Evolutionary conservation across 2,888 invertebrate species (phyloP), one percentile per base, ranked within the genome.

Genomic region (Netelia inedita): DNA sequence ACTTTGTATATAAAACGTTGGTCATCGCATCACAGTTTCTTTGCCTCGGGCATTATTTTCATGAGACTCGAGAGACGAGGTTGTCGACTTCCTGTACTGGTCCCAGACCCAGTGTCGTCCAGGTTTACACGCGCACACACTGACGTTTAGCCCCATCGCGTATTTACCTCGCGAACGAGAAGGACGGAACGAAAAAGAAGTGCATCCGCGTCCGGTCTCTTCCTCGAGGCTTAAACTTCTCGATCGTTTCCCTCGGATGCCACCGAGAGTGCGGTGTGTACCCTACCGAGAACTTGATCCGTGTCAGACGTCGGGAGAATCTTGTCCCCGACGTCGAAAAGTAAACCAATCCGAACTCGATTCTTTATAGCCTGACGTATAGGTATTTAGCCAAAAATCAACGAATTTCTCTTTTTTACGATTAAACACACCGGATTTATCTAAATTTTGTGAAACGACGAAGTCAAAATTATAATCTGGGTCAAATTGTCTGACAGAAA

Each of bases 241-340:
- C 83, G 8, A 65, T 59, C 53, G 68, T 68, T 55, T n/a, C 57
- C 19, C 61, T 59, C 59, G 35, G 46, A 46, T 69, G 46, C 23
- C 43, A 57, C 55, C 3, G 65, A 50, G 23, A 9, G 16, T 35
- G 71, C 35, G 61, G 10, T 59, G 28, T 41, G 53, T 65, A 8
- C 23, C 73, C 76, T 88, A 89, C 89, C 86, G 83, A 85, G 88
- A 90, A 91, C 82, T 87, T 85, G 87, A 91, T 91, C 88, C 87
- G 88, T 91, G 91, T 90, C 91, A 91, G 87, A 85, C 85, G 87
- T 86, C 83, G 72, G 81, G 82, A 80, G 85, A 86, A 76, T 84
- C 82, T 79, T 71, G 73, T 63, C 2, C 19, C 10, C n/a, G 35
- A 57, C 55, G 65, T 59, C 21, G 53, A 71, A 75, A 85, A 85